Conservation (phyloP, 2,797 vertebrate genomes). For the Buphagus erythrorhynchus region DNA sequence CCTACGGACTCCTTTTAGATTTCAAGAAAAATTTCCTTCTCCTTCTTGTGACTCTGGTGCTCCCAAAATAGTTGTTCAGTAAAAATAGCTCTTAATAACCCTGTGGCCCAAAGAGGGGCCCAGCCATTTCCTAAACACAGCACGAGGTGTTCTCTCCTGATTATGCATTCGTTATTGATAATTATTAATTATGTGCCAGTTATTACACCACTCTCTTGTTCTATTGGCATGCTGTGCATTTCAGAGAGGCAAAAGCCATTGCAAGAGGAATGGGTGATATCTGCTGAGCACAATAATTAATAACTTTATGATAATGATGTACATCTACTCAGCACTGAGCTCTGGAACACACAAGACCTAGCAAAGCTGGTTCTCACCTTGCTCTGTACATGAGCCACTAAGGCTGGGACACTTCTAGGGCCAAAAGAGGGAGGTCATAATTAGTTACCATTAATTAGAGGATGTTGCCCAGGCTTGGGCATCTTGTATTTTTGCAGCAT, state of each 20-base stretch:
- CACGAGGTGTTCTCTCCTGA: not conserved
- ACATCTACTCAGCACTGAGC: not conserved
- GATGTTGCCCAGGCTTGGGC: rapidly evolving
- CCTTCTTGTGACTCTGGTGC: not conserved
- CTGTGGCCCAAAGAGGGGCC: not conserved
- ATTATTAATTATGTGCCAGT: constrained; percentile 30
- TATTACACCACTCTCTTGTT: not conserved
- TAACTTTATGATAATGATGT: constrained; percentile 1
- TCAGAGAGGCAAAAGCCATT: not conserved
- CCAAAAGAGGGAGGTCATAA: not conserved
- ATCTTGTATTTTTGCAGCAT: not conserved
- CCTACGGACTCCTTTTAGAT: not conserved
- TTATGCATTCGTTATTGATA: constrained; percentile 22
- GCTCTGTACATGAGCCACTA: not conserved
- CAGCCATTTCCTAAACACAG: not conserved
- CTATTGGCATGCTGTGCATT: not conserved
- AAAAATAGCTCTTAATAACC: not conserved
- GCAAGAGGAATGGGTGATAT: not conserved
- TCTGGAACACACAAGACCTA: not conserved
- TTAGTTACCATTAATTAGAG: not conserved
- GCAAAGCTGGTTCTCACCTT: not conserved
- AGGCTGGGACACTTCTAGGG: not conserved
- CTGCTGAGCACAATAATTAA: constrained; percentile 4
- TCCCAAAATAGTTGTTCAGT: not conserved
- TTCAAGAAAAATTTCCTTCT: not conserved